phyloP scores from a whole-genome alignment of 2,113 vertebrate genomes.

The Poecile atricapillus region DNA sequence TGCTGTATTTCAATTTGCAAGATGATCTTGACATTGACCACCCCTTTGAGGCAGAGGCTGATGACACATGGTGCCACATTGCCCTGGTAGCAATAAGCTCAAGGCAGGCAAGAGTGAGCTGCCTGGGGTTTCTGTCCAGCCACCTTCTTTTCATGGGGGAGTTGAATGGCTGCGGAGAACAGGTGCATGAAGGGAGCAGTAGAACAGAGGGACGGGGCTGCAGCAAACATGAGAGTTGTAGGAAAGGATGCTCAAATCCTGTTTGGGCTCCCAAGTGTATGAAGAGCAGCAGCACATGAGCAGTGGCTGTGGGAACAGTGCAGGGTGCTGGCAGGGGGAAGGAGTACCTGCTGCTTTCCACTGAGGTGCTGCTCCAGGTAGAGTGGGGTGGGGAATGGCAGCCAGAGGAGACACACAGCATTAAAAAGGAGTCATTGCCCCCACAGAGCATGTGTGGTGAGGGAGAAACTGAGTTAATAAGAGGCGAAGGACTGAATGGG shows the following conservation, averaged over 20 bases:
- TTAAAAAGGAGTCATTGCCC: background rate
- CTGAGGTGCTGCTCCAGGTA: fast-evolving
- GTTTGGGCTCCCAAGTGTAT: background rate
- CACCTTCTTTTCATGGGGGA: background rate
- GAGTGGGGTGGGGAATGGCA: background rate
- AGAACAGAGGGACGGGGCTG: background rate
- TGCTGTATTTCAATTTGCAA: background rate
- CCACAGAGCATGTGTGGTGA: fast-evolving
- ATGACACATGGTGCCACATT: background rate
- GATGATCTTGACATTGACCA: background rate
- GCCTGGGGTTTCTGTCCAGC: background rate
- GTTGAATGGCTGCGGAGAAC: background rate
- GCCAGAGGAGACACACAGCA: background rate
- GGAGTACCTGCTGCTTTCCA: background rate
- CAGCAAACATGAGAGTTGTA: fast-evolving
- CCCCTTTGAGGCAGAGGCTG: background rate
- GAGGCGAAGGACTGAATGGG: background rate
- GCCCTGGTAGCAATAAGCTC: background rate
- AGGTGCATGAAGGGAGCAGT: background rate
- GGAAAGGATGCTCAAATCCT: background rate
- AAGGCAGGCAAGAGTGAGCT: background rate
- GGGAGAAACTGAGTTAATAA: background rate
- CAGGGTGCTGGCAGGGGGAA: fast-evolving
- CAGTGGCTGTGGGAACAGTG: background rate
- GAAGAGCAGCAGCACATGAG: background rate